These are phyloP conservation scores for Sylvietta virens DNA, from an alignment of 2,113 vertebrate species.

Conservation along the genomic window DNA sequence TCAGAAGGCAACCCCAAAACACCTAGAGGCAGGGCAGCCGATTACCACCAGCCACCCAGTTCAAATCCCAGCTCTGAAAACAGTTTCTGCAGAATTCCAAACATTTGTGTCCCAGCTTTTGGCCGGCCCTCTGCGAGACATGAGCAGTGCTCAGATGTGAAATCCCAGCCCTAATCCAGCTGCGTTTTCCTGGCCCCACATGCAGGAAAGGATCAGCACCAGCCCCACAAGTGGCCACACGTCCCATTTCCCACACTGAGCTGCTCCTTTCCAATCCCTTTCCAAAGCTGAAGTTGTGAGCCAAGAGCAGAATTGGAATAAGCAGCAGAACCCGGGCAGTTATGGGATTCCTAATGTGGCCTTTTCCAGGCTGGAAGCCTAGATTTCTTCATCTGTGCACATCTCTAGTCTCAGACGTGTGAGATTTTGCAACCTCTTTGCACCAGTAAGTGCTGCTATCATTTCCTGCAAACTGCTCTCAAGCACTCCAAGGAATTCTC, in stretches of 20 bases:
- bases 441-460: fast-evolving
- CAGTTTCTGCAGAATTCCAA: not conserved
- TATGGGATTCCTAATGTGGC: fast-evolving
- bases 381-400: not conserved
- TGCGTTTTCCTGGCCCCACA: not conserved
- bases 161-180: not conserved
- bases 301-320: fast-evolving
- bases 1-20: not conserved
- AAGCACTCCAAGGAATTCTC: not conserved
- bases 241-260: not conserved
- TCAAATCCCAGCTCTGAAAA: not conserved
- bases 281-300: not conserved
- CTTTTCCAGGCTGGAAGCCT: not conserved
- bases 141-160: not conserved
- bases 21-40: fast-evolving
- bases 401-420: fast-evolving
- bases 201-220: not conserved
- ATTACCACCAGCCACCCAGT: not conserved
- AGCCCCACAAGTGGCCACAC: not conserved
- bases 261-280: not conserved
- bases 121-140: fast-evolving
- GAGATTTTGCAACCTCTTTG: not conserved
- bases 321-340: not conserved
- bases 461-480: not conserved
- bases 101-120: fast-evolving